A percentile compares a stretch with the other conserved stretches of the same genome.
phyloP scores from a whole-genome alignment of 2,113 vertebrate genomes.

The Bungarus multicinctus region DNA sequence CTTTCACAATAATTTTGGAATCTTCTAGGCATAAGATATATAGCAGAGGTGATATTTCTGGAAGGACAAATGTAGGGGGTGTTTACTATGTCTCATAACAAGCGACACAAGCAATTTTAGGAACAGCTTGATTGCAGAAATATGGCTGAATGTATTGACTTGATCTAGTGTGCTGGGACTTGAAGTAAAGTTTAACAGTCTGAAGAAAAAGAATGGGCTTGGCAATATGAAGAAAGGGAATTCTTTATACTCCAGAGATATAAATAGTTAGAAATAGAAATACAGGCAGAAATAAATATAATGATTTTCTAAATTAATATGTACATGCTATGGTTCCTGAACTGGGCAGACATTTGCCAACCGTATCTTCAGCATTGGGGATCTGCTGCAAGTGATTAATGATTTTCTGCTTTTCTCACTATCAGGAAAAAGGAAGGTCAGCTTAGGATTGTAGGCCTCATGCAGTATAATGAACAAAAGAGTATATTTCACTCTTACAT shows the following conservation, averaged over 20 bases:
- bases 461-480: neutral
- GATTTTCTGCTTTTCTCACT: neutral
- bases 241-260: neutral
- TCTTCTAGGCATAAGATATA: neutral
- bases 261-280: neutral
- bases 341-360: neutral
- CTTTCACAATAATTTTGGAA: neutral
- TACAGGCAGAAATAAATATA: neutral
- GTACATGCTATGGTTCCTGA: neutral
- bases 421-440: neutral
- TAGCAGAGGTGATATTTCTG: neutral
- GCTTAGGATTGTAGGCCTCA: neutral
- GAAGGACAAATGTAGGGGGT: neutral
- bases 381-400: neutral
- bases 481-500: neutral
- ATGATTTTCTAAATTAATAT: neutral
- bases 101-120: conserved; percentile 20
- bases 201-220: neutral
- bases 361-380: neutral
- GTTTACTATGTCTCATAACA: neutral
- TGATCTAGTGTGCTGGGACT: neutral
- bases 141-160: conserved; percentile 4
- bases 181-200: neutral
- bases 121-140: neutral
- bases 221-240: neutral